phyloP scores from a whole-genome alignment of 2,888 invertebrate species.

The Sussaba pulchella region DNA sequence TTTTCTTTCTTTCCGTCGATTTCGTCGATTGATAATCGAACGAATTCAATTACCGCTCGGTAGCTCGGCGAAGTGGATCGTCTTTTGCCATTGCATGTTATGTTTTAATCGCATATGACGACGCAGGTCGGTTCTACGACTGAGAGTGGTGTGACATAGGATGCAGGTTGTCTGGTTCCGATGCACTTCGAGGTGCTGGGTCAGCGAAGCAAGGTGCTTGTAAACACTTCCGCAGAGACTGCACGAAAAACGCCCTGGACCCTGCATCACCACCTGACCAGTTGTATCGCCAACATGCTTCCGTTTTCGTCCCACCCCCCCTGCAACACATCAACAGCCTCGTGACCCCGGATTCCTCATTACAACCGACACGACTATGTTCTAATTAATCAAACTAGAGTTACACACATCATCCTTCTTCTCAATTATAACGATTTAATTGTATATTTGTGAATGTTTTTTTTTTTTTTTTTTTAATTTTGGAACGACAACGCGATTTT shows the following conservation, averaged over 20 bases:
- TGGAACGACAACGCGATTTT: background rate
- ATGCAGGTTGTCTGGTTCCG: constrained; percentile 84
- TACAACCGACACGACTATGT: constrained; percentile 60
- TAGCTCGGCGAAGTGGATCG: constrained; percentile 81
- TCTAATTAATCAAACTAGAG: constrained; percentile 53
- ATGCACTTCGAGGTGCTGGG: constrained; percentile 84
- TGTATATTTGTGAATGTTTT: background rate
- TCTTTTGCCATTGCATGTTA: constrained; percentile 84
- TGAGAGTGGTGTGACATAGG: constrained; percentile 84
- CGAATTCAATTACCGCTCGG: constrained; percentile 79
- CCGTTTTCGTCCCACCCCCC: constrained; percentile 84
- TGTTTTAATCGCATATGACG: constrained; percentile 84
- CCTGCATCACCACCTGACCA: constrained; percentile 84
- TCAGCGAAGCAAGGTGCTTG: constrained; percentile 84
- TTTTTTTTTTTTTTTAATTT: constrained; percentile 13
- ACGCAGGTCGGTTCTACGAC: constrained; percentile 84
- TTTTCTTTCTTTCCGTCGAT: constrained; percentile 15
- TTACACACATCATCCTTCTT: constrained; percentile 41
- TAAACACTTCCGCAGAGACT: constrained; percentile 84
- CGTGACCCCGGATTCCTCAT: constrained; percentile 81
- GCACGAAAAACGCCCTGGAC: constrained; percentile 84
- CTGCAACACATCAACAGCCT: constrained; percentile 84
- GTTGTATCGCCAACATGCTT: constrained; percentile 84
- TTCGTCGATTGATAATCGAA: constrained; percentile 72
- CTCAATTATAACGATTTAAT: constrained; percentile 11